These are phyloP conservation scores for Alauda arvensis DNA, from an alignment of 2,797 vertebrate genomes.

Conservation along the genomic window DNA sequence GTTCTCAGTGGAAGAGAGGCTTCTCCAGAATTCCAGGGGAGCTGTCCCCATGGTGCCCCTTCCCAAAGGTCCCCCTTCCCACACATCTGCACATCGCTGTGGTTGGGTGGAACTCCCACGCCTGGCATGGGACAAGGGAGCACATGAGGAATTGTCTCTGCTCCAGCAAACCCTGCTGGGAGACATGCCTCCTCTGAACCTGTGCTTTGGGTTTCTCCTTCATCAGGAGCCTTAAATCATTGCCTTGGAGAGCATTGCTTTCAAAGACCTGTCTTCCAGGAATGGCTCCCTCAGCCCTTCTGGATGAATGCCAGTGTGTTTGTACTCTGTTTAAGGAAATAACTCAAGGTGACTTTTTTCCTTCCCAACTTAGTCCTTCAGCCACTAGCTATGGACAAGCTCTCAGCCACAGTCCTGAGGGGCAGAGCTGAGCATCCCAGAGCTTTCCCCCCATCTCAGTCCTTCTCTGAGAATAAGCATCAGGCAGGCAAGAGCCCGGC, in stretches of 20 bases:
- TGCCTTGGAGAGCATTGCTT: neutral
- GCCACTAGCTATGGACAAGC: neutral
- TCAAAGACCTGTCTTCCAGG: constrained; percentile 34
- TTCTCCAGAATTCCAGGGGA: neutral
- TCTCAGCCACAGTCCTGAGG: neutral
- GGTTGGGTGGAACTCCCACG: rapidly evolving
- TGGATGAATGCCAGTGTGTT: neutral
- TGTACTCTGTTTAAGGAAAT: constrained; percentile 20
- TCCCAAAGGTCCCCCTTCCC: neutral
- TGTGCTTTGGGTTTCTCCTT: neutral
- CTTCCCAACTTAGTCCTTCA: neutral
- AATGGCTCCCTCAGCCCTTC: constrained; percentile 17
- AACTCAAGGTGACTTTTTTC: neutral
- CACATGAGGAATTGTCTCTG: neutral
- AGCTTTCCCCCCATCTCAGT: rapidly evolving
- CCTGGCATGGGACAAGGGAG: neutral
- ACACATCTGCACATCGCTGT: rapidly evolving
- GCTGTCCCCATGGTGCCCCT: neutral
- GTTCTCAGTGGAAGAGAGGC: too few relatives aligned
- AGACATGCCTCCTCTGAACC: neutral
- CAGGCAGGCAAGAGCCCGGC: neutral
- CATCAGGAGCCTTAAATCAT: neutral
- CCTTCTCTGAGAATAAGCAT: neutral
- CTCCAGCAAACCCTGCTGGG: neutral
- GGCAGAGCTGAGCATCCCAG: neutral